Conservation (phyloP, 2,113 vertebrate species). For the Pitta sordida region DNA sequence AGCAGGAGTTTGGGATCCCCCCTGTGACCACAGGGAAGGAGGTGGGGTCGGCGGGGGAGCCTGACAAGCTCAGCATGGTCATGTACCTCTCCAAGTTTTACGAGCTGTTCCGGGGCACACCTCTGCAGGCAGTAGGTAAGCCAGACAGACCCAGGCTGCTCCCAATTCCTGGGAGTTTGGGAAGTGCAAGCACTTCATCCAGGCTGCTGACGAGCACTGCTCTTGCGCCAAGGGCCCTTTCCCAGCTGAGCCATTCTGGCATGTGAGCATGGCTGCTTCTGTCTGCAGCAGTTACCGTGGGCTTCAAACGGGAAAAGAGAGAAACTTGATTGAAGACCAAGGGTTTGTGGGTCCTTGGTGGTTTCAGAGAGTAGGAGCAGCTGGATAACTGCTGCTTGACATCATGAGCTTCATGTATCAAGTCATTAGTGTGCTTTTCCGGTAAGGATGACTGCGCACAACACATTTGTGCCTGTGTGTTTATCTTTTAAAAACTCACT, state of each 20-base stretch:
- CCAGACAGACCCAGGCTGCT: neutral
- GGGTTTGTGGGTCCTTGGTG: neutral
- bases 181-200: neutral
- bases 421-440: neutral
- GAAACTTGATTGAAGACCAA: neutral
- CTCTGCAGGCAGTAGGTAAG: slow-evolving; percentile 84
- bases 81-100: slow-evolving; percentile 95
- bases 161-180: neutral
- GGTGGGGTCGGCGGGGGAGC: slow-evolving; percentile 74
- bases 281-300: neutral
- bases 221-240: neutral
- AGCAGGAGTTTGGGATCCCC: slow-evolving; percentile 89
- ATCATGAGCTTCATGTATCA: neutral
- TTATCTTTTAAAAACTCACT: neutral
- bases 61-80: slow-evolving; percentile 87
- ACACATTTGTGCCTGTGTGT: neutral
- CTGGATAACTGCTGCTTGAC: neutral
- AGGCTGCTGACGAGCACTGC: neutral
- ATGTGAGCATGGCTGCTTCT: neutral
- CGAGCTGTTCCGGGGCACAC: slow-evolving; percentile 88
- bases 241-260: neutral
- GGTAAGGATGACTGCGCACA: neutral
- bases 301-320: neutral
- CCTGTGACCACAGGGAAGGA: slow-evolving; percentile 83
- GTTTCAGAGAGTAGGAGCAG: neutral